Evolutionary conservation across 1,140 invertebrate species (phyloP).

Genomic region (Meteorus sp.): DNA sequence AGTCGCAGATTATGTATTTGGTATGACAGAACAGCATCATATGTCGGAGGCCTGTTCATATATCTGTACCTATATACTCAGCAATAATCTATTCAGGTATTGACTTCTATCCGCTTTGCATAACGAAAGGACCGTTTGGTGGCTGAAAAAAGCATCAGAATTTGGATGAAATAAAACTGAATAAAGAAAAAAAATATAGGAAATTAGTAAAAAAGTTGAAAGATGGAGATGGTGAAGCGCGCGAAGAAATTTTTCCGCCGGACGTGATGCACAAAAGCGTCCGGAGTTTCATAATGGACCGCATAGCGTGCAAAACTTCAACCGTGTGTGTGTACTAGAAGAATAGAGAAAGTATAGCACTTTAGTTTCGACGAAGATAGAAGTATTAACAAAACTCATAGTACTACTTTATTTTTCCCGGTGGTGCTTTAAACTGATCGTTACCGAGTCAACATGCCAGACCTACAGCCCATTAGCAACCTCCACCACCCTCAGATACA

Average conservation of each 20-base stretch:
- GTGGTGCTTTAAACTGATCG: no score
- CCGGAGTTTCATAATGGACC: constrained; percentile 15
- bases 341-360: background rate
- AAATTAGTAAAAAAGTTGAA: background rate
- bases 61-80: no score
- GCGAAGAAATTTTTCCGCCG: constrained; percentile 13
- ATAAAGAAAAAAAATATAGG: constrained; percentile 9
- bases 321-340: background rate
- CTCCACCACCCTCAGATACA: no score
- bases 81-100: no score
- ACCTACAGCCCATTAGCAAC: background rate
- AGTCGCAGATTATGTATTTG: no score
- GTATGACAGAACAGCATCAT: no score
- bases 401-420: background rate
- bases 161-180: background rate
- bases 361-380: no score
- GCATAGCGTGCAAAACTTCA: constrained; percentile 10
- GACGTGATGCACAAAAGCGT: constrained; percentile 18
- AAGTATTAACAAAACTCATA: background rate
- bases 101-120: no score
- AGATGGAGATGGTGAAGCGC: constrained; percentile 1
- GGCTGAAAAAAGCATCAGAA: no score
- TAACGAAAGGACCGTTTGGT: no score
- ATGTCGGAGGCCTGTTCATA: no score
- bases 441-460: background rate